These are phyloP conservation scores for Orthosia incerta DNA, from an alignment of 2,888 invertebrate genomes.

Conservation along the genomic window DNA sequence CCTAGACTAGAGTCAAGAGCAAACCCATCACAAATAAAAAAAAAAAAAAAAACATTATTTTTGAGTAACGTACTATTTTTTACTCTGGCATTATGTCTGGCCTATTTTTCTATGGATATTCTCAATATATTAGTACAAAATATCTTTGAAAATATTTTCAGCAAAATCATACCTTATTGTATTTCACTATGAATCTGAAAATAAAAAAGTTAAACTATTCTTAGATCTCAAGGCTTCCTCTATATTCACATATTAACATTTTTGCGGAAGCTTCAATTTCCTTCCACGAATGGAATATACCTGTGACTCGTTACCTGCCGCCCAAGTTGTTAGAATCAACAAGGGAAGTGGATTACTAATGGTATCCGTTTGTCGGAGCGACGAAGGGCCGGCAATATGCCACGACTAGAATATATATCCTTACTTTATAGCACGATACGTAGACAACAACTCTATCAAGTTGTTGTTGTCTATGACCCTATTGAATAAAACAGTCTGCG, in stretches of 20 bases:
- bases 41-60: too few species aligned
- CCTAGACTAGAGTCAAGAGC: too few species aligned
- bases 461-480: too few species aligned
- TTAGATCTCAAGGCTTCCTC: neutral
- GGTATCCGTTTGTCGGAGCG: constrained; percentile 43
- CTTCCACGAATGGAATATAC: constrained; percentile 29
- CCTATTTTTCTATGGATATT: neutral
- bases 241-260: neutral
- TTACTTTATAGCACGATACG: constrained; percentile 5
- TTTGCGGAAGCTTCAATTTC: constrained; percentile 26
- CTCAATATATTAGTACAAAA: neutral
- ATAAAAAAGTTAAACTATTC: neutral
- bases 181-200: neutral
- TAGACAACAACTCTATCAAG: too few species aligned
- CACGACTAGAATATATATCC: constrained; percentile 29
- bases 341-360: constrained; percentile 60
- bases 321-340: constrained; percentile 50
- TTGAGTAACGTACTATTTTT: neutral
- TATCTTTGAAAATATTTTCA: neutral
- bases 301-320: constrained; percentile 21
- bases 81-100: too few species aligned
- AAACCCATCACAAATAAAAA: too few species aligned
- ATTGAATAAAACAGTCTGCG: too few species aligned
- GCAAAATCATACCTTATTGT: neutral
- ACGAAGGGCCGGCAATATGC: constrained; percentile 21